A percentile compares a stretch with the other conserved stretches of the same genome.
Conservation (phyloP, 2,113 vertebrate species). For the Brachypteracias leptosomus region DNA sequence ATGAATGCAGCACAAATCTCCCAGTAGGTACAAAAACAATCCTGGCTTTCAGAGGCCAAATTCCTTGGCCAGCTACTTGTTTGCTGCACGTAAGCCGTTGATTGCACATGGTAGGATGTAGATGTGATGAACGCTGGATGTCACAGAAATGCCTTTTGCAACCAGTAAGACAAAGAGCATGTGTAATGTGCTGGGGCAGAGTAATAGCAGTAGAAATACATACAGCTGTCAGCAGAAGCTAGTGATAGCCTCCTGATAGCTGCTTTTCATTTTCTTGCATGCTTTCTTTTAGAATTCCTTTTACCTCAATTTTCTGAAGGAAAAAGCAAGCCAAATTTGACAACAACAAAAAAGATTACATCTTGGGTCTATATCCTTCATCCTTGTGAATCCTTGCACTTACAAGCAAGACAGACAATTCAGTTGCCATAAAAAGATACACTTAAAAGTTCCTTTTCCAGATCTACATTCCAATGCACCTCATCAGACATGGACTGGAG, state of each 20-base stretch:
- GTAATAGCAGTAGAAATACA: neutral
- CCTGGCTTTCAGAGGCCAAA: neutral
- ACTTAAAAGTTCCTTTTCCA: neutral
- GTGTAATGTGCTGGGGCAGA: neutral
- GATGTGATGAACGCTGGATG: neutral
- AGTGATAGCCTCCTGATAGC: neutral
- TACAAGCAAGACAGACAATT: neutral
- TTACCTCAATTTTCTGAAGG: neutral
- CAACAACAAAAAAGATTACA: neutral
- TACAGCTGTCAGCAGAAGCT: neutral
- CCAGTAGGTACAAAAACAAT: neutral
- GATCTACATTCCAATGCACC: neutral
- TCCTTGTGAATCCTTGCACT: neutral
- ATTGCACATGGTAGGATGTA: neutral
- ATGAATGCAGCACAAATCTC: neutral
- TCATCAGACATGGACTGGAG: neutral
- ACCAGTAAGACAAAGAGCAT: neutral
- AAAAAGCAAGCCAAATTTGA: neutral
- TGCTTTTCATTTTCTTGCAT: neutral
- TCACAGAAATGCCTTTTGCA: neutral
- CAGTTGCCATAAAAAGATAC: neutral
- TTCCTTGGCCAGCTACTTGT: neutral
- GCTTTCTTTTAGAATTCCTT: neutral
- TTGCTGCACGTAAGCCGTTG: neutral
- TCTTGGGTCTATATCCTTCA: neutral